Percentiles rank a stretch among this genome's conserved stretches.
Evolutionary conservation across 2,797 vertebrate genomes (phyloP).

Genomic region (Setipinna tenuifilis): DNA sequence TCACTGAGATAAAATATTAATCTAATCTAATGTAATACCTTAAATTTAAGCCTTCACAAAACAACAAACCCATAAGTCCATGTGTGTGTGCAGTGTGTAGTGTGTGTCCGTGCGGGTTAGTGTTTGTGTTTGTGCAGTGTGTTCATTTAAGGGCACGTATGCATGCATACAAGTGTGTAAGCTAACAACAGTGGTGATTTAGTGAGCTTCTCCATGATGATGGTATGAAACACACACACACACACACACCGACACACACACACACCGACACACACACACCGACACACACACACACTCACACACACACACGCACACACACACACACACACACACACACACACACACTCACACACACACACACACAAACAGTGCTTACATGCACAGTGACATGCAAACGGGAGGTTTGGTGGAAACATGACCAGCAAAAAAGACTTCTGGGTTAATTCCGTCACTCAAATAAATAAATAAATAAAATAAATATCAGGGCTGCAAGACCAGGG

Average conservation of each 20-base stretch:
- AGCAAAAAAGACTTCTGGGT: constrained; percentile 45
- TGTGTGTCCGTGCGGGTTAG: constrained; percentile 35
- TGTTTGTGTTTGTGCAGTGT: background rate
- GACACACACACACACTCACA: constrained; percentile 41
- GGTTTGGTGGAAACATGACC: constrained; percentile 48
- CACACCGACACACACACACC: background rate
- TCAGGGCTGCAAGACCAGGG: constrained; percentile 61
- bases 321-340: constrained; percentile 37
- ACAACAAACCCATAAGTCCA: background rate
- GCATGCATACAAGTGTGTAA: constrained; percentile 2
- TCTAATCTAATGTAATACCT: background rate
- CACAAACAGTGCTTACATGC: constrained; percentile 49
- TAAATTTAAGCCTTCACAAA: background rate
- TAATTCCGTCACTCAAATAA: constrained; percentile 39
- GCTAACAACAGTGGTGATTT: constrained; percentile 35
- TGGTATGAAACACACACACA: constrained; percentile 29
- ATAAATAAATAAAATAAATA: background rate
- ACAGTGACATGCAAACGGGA: constrained; percentile 52
- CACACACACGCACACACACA: constrained; percentile 47
- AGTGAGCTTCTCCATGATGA: constrained; percentile 42
- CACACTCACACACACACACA: background rate
- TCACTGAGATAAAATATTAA: background rate
- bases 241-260: constrained; percentile 46
- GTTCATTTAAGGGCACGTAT: constrained; percentile 33
- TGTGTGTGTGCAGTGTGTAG: constrained; percentile 24